A percentile compares a stretch with the other conserved stretches of the same genome.
phyloP scores from a whole-genome alignment of 2,113 vertebrate species.

The Cettia cetti region DNA sequence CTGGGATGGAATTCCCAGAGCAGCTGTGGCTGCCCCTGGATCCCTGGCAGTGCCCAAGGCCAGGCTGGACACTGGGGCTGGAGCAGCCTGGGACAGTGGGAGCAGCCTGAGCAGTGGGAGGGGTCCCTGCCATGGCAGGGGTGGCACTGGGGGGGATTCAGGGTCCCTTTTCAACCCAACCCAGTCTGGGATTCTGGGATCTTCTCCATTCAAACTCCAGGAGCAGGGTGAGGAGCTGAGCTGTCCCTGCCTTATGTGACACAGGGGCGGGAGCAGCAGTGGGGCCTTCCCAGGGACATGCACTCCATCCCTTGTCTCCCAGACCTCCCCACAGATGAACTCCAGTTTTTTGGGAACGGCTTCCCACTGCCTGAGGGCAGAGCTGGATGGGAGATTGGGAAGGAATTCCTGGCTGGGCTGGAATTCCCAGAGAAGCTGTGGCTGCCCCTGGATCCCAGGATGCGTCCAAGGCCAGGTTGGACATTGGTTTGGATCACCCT shows the following conservation, averaged over 20 bases:
- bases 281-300: neutral
- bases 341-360: neutral
- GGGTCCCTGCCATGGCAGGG: neutral
- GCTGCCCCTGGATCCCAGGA: no score
- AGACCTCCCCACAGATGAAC: neutral
- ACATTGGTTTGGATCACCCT: rapidly evolving
- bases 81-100: neutral
- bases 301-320: neutral
- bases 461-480: neutral
- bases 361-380: neutral
- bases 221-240: neutral
- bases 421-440: neutral
- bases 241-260: neutral
- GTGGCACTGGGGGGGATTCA: neutral
- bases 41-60: neutral
- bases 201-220: neutral
- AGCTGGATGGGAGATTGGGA: neutral
- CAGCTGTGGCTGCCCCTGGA: neutral
- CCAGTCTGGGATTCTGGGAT: neutral
- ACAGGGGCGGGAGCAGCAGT: neutral
- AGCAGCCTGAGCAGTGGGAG: no score
- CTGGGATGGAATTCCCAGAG: neutral
- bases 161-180: neutral
- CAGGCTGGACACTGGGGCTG: neutral
- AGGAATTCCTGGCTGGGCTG: neutral